phyloP scores from a whole-genome alignment of 2,888 invertebrate genomes.

The Melinopterus prodromus region DNA sequence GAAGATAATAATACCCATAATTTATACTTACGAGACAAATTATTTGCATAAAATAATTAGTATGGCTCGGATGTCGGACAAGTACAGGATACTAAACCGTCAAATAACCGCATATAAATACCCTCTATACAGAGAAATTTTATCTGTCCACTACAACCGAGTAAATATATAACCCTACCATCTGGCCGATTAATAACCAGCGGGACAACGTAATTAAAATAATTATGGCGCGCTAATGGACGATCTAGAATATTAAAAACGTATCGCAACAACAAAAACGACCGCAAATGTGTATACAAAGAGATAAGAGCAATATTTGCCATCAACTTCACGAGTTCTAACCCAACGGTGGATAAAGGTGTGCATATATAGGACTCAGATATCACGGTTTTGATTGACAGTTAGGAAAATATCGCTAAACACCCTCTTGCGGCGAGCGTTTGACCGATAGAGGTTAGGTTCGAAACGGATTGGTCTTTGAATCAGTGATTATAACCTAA shows the following conservation, averaged over 20 bases:
- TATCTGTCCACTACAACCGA: neutral
- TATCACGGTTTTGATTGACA: neutral
- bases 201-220: slow-evolving; percentile 16
- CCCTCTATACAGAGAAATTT: neutral
- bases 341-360: neutral
- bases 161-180: neutral
- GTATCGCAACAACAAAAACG: neutral
- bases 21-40: neutral
- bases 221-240: slow-evolving; percentile 19
- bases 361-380: neutral
- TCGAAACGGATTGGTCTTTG: too few relatives aligned
- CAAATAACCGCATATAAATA: too few relatives aligned
- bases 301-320: neutral
- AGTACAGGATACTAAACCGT: neutral
- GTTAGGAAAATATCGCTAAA: neutral
- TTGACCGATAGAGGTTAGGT: neutral
- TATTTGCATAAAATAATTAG: slow-evolving; percentile 22
- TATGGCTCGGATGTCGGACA: slow-evolving; percentile 7
- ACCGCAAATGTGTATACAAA: neutral
- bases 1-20: too few relatives aligned
- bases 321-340: neutral
- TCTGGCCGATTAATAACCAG: neutral
- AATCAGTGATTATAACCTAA: too few relatives aligned
- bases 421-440: neutral
- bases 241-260: slow-evolving; percentile 17